Evolutionary conservation across 2,113 vertebrate genomes (phyloP).

Genomic region (Tachuris rubrigastra): DNA sequence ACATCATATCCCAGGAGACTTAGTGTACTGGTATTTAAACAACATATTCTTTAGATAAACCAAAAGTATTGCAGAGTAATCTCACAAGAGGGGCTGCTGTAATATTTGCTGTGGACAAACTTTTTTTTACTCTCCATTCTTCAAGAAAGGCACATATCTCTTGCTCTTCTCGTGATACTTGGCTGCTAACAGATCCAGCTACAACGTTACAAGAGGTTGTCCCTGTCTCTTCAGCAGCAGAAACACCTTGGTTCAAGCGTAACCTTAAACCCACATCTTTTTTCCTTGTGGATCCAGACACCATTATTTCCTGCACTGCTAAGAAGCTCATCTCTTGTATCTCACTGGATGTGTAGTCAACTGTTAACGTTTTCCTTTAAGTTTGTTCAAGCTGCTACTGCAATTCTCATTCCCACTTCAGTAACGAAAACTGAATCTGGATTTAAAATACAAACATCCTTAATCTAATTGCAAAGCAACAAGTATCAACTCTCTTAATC

Average conservation of each 20-base stretch:
- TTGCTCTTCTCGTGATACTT: background rate
- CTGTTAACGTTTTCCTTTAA: background rate
- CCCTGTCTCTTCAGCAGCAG: background rate
- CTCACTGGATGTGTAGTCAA: background rate
- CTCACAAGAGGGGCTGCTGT: background rate
- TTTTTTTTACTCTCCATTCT: background rate
- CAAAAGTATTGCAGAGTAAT: background rate
- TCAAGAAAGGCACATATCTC: background rate
- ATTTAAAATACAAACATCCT: background rate
- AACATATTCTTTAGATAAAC: background rate
- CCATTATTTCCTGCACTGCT: background rate
- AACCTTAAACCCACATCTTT: background rate
- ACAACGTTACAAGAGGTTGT: background rate
- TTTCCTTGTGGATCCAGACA: background rate
- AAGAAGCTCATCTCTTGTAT: background rate
- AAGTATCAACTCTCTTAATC: background rate
- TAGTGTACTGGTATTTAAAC: slow-evolving; percentile 11
- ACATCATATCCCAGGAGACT: background rate
- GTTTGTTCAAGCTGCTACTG: background rate
- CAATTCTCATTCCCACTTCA: background rate
- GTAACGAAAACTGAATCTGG: rapidly evolving
- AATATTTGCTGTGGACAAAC: background rate
- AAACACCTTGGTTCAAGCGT: background rate
- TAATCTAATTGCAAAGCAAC: background rate
- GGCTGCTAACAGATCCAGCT: background rate